Base-by-base conservation (phyloP, 1,140 invertebrate species). In the Gonatopus flavifemur region DNA sequence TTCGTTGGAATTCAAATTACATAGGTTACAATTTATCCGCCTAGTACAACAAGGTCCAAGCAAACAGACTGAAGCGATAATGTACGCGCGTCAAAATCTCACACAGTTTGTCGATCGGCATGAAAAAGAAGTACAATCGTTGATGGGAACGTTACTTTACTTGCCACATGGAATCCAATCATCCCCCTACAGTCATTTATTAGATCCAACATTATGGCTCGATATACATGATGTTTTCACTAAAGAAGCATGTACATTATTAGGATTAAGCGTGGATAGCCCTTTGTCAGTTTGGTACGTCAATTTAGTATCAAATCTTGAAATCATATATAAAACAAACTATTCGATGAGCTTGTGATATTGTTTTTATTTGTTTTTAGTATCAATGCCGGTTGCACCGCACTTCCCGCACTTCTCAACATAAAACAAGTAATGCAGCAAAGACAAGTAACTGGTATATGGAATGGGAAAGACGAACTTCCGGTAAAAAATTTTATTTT, bases 371-470 rank as follows among this genome's bases (percentile, higher is more conserved):
- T 67, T 33, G 58, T 43, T 79, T 79, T n/a, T 57, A 89, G 88
- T 58, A 88, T 97, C 50, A 91, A 92, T 70, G 94, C 94, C 40
- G 96, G 96, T 43, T 95, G 93, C 65, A 89, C 88, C 35, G 94
- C 96, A 21, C 78, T 98, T 53, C 96, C 96, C 22, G 93, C 95
- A 39, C 80, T 98, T 48, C 81, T 98, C 24, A 98, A 96, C 75
- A 91, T 96, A 62, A 61, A 93, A 79, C 91, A 98, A 84, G 91
- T 94, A 0, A 98, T 98, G 94, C 87, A 91, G 72, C 93, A 97
- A 50, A 83, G 94, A 67, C 92, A 97, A 80, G 94, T 97, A 16
- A 85, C 90, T 15, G 90, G 90, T 49, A 95, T 97, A 53, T 98
- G 94, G 94, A 93, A 83, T 71, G 89, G 90, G 46, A 94, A 94